Evolutionary conservation across 2,888 invertebrate species (phyloP).

Genomic region (Phaedon cochleariae): DNA sequence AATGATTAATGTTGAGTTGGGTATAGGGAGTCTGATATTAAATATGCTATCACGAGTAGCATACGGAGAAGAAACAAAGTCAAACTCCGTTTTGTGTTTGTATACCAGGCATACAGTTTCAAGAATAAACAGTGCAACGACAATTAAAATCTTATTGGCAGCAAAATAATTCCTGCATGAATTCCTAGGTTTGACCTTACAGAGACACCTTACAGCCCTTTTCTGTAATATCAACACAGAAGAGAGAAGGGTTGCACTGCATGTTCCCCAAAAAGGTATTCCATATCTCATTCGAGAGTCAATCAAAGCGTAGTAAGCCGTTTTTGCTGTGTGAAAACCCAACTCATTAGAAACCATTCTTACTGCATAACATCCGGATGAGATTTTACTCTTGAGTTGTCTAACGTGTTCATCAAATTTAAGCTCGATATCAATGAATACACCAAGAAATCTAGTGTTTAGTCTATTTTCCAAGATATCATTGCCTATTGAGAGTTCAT

Average conservation of each 20-base stretch:
- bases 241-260: not conserved
- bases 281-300: too few species aligned
- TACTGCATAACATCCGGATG: not conserved
- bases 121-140: conserved; percentile 1
- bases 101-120: not conserved
- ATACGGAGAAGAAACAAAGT: conserved; percentile 1
- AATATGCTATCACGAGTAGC: not conserved
- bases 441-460: not conserved
- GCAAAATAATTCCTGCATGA: not conserved
- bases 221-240: conserved; percentile 7
- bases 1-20: not conserved
- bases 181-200: not conserved
- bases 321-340: not conserved
- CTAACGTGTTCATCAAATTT: not conserved
- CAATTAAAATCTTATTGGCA: not conserved
- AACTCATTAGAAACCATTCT: not conserved
- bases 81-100: not conserved
- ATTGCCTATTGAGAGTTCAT: not conserved
- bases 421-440: not conserved
- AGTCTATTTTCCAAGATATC: not conserved
- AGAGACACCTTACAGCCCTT: not conserved
- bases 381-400: not conserved
- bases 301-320: not conserved
- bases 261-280: too few species aligned
- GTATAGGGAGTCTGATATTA: not conserved